A percentile compares a stretch with the other conserved stretches of the same genome.
Evolutionary conservation across 2,797 vertebrate genomes (phyloP).

Genomic region (Psittacula derbiana): DNA sequence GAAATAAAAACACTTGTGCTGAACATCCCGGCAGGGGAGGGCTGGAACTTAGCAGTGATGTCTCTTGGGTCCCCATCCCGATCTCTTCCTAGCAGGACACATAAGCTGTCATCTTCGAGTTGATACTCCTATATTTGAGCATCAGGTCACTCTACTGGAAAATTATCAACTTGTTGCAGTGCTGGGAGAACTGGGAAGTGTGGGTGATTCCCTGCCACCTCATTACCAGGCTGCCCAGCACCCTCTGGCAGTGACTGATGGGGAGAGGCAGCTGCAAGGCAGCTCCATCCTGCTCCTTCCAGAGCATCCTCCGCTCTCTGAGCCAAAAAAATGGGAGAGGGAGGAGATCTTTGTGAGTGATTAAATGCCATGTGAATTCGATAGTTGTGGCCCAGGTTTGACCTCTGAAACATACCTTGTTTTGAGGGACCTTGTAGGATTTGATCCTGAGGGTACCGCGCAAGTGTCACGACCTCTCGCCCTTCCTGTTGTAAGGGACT

Average conservation of each 20-base stretch:
- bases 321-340: neutral
- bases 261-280: neutral
- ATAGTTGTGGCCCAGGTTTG: constrained; percentile 15
- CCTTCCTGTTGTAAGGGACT: constrained; percentile 45
- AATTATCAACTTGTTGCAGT: neutral
- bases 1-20: neutral
- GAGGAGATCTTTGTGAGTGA: neutral
- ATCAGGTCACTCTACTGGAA: neutral
- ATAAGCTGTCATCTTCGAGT: neutral
- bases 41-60: neutral
- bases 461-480: neutral
- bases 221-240: neutral
- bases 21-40: neutral
- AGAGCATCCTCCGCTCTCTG: fast-evolving
- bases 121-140: neutral
- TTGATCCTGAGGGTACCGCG: neutral
- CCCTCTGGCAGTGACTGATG: neutral
- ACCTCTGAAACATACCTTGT: constrained; percentile 25
- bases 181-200: neutral
- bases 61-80: neutral
- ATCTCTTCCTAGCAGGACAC: neutral
- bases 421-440: neutral
- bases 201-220: neutral
- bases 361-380: neutral
- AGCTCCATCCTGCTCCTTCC: neutral